Evolutionary conservation across 2,113 vertebrate species (phyloP).

Genomic region (Porphyrio hochstetteri): DNA sequence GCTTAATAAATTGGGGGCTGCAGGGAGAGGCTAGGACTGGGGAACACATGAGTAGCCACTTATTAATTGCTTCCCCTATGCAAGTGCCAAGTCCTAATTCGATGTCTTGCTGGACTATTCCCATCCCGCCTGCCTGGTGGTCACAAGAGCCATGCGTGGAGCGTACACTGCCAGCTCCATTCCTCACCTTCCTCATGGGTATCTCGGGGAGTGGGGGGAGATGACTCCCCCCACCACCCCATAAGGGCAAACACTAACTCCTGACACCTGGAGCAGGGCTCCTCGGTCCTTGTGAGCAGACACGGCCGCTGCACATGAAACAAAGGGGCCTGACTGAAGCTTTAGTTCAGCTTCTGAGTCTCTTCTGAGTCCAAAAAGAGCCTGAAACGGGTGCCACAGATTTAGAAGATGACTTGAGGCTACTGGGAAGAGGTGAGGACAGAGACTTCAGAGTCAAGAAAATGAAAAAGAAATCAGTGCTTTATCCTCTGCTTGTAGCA

Average conservation of each 20-base stretch:
- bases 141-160: background rate
- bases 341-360: background rate
- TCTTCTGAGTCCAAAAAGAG: background rate
- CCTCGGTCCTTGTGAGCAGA: rapidly evolving
- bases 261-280: background rate
- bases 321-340: background rate
- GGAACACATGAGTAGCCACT: slow-evolving; percentile 75
- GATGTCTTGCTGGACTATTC: slow-evolving; percentile 26
- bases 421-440: background rate
- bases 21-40: slow-evolving; percentile 70
- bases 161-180: background rate
- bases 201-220: background rate
- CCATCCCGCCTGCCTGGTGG: background rate
- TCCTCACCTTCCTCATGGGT: rapidly evolving
- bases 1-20: slow-evolving; percentile 78
- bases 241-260: background rate
- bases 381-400: background rate
- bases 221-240: background rate
- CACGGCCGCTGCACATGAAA: background rate
- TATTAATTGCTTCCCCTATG: slow-evolving; percentile 80
- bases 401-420: background rate
- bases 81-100: slow-evolving; percentile 55
- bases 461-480: background rate
- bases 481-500: background rate
- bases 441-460: background rate